Conservation (phyloP, 1,140 invertebrate genomes). For the Sesamia nonagrioides region DNA sequence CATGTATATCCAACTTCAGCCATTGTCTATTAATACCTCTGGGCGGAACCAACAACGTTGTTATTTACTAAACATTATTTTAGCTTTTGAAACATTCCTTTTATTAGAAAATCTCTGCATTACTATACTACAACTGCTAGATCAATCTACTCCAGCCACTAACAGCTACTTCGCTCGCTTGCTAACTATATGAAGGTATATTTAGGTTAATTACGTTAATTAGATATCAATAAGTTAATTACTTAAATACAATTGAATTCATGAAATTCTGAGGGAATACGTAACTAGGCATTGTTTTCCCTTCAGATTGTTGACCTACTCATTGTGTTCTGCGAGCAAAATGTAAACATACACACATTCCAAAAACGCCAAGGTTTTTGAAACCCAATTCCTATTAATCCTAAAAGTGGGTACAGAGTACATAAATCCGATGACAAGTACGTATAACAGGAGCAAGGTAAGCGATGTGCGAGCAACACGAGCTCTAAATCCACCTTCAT, state of each 20-base stretch:
- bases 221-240: too few species aligned
- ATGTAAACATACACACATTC: too few species aligned
- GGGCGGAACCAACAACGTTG: conserved; percentile 16
- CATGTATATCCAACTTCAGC: not conserved
- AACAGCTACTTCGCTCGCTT: not conserved
- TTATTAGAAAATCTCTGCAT: too few species aligned
- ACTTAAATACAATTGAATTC: too few species aligned
- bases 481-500: not conserved
- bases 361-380: too few species aligned
- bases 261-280: too few species aligned
- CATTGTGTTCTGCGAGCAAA: too few species aligned
- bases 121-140: not conserved
- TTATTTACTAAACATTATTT: conserved; percentile 4
- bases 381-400: too few species aligned
- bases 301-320: too few species aligned
- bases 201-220: too few species aligned
- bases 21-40: conserved; percentile 4
- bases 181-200: not conserved
- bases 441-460: conserved; percentile 20
- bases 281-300: too few species aligned
- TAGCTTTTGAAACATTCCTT: not conserved
- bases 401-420: not conserved
- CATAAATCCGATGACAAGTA: conserved; percentile 12
- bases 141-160: conserved; percentile 32
- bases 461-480: conserved; percentile 1